Evolutionary conservation across 2,888 invertebrate genomes (phyloP), one percentile per base, ranked within the genome.

Genomic region (Microctonus brassicae): DNA sequence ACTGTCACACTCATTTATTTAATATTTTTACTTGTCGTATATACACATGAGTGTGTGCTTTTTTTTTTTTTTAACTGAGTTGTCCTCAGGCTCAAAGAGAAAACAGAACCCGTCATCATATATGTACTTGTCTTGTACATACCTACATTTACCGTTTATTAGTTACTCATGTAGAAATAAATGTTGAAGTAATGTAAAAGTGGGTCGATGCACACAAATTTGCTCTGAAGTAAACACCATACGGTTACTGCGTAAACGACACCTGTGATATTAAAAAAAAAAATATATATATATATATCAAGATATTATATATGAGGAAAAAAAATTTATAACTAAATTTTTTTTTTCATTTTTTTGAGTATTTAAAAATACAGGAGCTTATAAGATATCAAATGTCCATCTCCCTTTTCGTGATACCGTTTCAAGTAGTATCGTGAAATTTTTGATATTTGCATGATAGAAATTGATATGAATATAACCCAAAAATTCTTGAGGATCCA

Each of bases 71-170:
- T 47, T 74, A 70, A 39, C 47, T 52, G 34, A 47, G 1, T 7
- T 47, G 47, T 47, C 47, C 47, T 17, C 47, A 17, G 47, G 47
- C 47, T 17, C 20, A n/a, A 47, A 47, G 47, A 47, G 47, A 47
- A 47, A 47, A 47, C 17, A 20, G 17, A n/a, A 17, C 47, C 20
- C 17, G 63, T 42, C 47, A 36, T 42, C 65, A 3, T 64, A n/a
- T 60, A n/a, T 17, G 7, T 29, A 24, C 34, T n/a, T n/a, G 17
- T 57, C 57, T 22, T 13, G 36, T 52, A 11, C n/a, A n/a, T 26
- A 11, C 36, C 67, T 36, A 34, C 65, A 62, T 71, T 72, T 70
- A 71, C 67, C 71, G 72, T 73, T 73, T 73, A 73, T 75, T 72
- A 72, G 69, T 75, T 75, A 69, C 71, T 72, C 69, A 69, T 72